Evolutionary conservation across 1,140 invertebrate genomes (phyloP).

Genomic region (Achroia grisella): DNA sequence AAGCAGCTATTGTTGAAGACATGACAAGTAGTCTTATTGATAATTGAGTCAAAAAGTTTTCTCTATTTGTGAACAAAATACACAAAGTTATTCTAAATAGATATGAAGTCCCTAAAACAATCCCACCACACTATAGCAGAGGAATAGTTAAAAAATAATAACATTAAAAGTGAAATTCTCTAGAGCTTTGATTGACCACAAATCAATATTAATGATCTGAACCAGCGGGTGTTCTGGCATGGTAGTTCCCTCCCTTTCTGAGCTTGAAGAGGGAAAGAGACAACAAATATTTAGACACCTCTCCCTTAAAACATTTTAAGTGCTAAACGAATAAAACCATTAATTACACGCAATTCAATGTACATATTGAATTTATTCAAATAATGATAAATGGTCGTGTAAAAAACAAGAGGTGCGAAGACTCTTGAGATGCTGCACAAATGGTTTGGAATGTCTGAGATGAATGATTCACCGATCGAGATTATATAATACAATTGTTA

Average conservation of each 20-base stretch:
- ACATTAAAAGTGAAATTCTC: constrained; percentile 70
- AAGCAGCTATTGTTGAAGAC: no score
- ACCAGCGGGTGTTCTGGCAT: constrained; percentile 57
- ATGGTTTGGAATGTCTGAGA: constrained; percentile 34
- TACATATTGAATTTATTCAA: constrained; percentile 74
- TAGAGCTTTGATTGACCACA: constrained; percentile 70
- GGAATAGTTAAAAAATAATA: constrained; percentile 52
- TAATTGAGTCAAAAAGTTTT: no score
- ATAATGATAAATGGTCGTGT: constrained; percentile 65
- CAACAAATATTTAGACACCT: constrained; percentile 62
- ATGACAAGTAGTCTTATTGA: no score
- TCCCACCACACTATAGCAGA: constrained; percentile 20
- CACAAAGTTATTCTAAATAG: constrained; percentile 14
- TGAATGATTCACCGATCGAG: constrained; percentile 37
- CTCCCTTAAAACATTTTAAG: constrained; percentile 70
- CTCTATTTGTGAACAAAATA: no score
- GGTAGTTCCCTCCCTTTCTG: constrained; percentile 27
- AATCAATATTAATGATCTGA: constrained; percentile 73
- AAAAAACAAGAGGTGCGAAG: constrained; percentile 60
- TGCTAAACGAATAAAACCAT: constrained; percentile 73
- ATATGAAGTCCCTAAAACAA: constrained; percentile 46
- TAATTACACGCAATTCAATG: constrained; percentile 71
- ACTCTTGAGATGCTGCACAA: constrained; percentile 23
- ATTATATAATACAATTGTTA: constrained; percentile 26
- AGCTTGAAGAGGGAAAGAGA: constrained; percentile 24